phyloP scores from a whole-genome alignment of 2,888 invertebrate species.

The Harmothoe impar region DNA sequence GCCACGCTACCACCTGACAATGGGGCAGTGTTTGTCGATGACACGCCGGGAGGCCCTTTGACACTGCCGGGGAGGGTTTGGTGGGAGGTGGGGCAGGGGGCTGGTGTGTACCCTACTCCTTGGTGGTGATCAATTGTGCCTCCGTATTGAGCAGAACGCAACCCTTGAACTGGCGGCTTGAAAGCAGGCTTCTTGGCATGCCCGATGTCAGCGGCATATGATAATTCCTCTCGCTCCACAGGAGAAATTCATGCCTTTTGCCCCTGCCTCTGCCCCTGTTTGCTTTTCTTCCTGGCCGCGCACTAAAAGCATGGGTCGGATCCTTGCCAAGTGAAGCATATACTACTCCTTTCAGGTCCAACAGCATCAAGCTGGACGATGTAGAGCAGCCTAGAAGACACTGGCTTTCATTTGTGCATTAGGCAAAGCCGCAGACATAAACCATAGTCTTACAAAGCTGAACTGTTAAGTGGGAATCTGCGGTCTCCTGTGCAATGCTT shows the following conservation, averaged over 20 bases:
- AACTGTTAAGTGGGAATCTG: not conserved
- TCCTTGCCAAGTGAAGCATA: constrained; percentile 21
- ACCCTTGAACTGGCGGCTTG: constrained; percentile 47
- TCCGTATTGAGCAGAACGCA: constrained; percentile 35
- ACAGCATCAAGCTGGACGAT: not conserved
- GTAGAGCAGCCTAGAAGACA: not conserved
- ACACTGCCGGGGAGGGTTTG: not conserved
- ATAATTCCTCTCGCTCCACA: constrained; percentile 33
- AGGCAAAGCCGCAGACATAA: not conserved
- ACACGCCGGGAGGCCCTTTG: not conserved
- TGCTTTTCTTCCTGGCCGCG: not conserved
- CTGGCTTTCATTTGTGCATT: constrained; percentile 28
- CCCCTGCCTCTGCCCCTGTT: not conserved
- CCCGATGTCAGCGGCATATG: not conserved
- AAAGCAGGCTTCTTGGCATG: constrained; percentile 51
- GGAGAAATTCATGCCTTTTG: not conserved
- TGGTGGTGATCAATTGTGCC: constrained; percentile 5
- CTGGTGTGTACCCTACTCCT: not conserved
- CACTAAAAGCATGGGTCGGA: not conserved
- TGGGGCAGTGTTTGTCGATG: constrained; percentile 48
- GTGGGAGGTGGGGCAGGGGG: not conserved
- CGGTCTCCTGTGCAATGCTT: too few relatives aligned
- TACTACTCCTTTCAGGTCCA: not conserved
- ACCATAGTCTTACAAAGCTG: not conserved
- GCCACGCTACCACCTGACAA: not conserved